phyloP scores from a whole-genome alignment of 2,888 invertebrate species.

The Drosophila atroscutellata region DNA sequence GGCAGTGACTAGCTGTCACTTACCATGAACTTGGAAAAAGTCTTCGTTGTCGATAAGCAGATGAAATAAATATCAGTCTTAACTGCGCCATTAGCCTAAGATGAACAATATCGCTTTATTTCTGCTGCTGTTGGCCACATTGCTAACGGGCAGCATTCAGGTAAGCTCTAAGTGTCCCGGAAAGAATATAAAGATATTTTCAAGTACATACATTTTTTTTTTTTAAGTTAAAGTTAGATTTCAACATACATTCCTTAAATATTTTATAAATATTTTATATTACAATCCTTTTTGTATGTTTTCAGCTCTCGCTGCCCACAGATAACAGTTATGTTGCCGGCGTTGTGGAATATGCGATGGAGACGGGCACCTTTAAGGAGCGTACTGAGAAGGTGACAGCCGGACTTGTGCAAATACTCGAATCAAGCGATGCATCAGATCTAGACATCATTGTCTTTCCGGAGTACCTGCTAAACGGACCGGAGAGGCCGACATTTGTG shows the following conservation, averaged over 20 bases:
- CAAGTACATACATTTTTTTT: too few relatives aligned
- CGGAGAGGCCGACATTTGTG: constrained; percentile 79
- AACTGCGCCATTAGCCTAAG: constrained; percentile 5
- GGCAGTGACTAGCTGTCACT: not conserved
- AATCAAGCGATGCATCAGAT: constrained; percentile 61
- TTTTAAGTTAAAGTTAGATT: not conserved
- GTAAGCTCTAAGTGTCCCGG: constrained; percentile 6
- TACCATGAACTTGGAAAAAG: constrained; percentile 1
- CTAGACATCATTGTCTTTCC: constrained; percentile 93
- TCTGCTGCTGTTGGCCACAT: constrained; percentile 11
- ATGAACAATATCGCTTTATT: constrained; percentile 22
- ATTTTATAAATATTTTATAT: too few relatives aligned
- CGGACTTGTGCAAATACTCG: constrained; percentile 70
- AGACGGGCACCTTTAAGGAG: constrained; percentile 53
- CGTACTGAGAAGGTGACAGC: constrained; percentile 52
- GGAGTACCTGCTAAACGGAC: constrained; percentile 86
- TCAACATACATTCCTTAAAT: not conserved
- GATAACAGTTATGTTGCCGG: constrained; percentile 87
- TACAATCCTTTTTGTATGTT: not conserved
- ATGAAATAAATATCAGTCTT: constrained; percentile 23
- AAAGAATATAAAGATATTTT: not conserved
- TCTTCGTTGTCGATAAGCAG: constrained; percentile 13
- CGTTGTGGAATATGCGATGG: constrained; percentile 87
- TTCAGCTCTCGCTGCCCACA: constrained; percentile 52
- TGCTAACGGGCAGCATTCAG: constrained; percentile 25